Percentiles rank a stretch among this genome's conserved stretches.
Evolutionary conservation across 2,888 invertebrate genomes (phyloP).

Genomic region (Caenorhabditis imperialis): DNA sequence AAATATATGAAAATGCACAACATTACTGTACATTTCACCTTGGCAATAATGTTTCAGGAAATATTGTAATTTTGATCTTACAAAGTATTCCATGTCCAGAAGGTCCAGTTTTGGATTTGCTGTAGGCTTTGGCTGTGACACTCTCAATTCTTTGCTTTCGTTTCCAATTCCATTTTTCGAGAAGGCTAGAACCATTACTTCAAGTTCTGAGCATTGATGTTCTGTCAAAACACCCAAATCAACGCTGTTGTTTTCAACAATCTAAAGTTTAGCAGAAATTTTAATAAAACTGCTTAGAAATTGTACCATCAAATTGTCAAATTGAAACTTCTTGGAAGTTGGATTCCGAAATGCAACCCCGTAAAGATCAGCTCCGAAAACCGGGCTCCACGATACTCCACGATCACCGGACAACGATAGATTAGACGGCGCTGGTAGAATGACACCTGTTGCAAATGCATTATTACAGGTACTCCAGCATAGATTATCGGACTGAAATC

Average conservation of each 20-base stretch:
- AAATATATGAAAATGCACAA: no score
- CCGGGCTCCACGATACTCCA: conserved; percentile 46
- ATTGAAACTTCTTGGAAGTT: neutral
- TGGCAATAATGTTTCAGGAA: neutral
- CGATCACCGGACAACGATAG: conserved; percentile 18
- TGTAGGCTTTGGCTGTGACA: conserved; percentile 41
- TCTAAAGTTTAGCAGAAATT: conserved; percentile 5
- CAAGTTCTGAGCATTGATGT: conserved; percentile 35
- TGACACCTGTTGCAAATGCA: conserved; percentile 20
- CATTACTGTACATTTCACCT: no score
- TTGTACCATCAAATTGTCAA: neutral
- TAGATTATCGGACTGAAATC: conserved; percentile 19
- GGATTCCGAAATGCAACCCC: conserved; percentile 8
- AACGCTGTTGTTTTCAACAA: conserved; percentile 16
- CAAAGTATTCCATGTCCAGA: conserved; percentile 31
- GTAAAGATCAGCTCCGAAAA: conserved; percentile 55
- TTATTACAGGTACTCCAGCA: conserved; percentile 55
- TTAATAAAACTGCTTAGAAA: no score
- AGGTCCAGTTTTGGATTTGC: conserved; percentile 41
- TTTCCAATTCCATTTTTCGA: conserved; percentile 42
- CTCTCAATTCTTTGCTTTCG: conserved; percentile 26
- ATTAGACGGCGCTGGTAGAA: conserved; percentile 28
- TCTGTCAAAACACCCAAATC: conserved; percentile 15
- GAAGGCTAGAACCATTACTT: conserved; percentile 32
- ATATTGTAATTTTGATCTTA: neutral